These are phyloP conservation scores for Ophion ventricosus DNA, from an alignment of 2,888 invertebrate genomes.

Conservation along the genomic window DNA sequence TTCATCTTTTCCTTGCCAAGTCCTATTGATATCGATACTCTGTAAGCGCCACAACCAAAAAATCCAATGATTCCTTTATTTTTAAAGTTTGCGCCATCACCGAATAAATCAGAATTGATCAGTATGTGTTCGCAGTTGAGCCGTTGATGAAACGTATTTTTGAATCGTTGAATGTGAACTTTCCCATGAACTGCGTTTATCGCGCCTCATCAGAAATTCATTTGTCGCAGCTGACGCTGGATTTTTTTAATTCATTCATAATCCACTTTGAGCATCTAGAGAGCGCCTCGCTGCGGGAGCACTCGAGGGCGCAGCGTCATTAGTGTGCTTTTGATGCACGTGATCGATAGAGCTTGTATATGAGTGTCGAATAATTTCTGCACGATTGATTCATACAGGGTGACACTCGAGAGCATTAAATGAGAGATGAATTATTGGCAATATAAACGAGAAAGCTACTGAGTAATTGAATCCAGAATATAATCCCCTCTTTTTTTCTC, in stretches of 20 bases:
- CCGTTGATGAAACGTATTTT: too few species aligned
- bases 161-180: not conserved
- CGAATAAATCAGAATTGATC: too few species aligned
- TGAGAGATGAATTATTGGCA: slow-evolving; percentile 33
- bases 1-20: too few species aligned
- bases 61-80: too few species aligned
- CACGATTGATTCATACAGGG: slow-evolving; percentile 18
- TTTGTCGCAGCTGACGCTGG: not conserved
- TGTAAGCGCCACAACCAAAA: too few species aligned
- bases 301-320: slow-evolving; percentile 45
- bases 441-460: slow-evolving; percentile 32
- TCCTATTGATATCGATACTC: too few species aligned
- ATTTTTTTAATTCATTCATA: slow-evolving; percentile 10
- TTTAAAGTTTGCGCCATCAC: too few species aligned
- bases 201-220: slow-evolving; percentile 35
- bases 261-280: slow-evolving; percentile 4
- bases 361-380: slow-evolving; percentile 14
- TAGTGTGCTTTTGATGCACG: slow-evolving; percentile 53
- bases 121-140: too few species aligned
- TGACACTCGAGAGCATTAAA: slow-evolving; percentile 9
- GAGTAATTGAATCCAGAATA: slow-evolving; percentile 52
- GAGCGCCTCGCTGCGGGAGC: not conserved
- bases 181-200: slow-evolving; percentile 35
- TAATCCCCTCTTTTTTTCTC: not conserved
- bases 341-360: slow-evolving; percentile 54